These are phyloP conservation scores for Sebastes taczanowskii DNA, from an alignment of 2,797 vertebrate species.

Conservation along the genomic window DNA sequence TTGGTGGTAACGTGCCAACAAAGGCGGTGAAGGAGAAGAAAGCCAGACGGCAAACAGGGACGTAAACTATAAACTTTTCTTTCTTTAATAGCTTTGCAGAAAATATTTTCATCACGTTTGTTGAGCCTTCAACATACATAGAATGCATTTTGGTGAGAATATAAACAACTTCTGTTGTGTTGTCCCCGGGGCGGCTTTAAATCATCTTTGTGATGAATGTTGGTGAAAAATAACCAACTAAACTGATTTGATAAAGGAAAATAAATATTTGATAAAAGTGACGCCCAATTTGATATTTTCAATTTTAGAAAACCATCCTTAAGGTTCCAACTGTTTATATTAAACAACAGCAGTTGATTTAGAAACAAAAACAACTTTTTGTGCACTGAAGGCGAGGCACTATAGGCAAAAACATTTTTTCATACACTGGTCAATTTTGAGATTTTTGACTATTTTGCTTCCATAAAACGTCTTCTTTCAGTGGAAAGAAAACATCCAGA, in stretches of 20 bases:
- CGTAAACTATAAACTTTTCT: background rate
- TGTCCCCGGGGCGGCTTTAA: too few species aligned
- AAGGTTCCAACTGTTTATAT: background rate
- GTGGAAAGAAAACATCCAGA: accelerated
- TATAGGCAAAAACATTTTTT: too few species aligned
- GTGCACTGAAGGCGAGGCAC: too few species aligned
- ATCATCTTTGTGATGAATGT: background rate
- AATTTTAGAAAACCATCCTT: background rate
- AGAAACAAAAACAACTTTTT: too few species aligned
- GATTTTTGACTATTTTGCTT: too few species aligned
- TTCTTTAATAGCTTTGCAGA: too few species aligned
- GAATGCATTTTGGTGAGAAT: background rate
- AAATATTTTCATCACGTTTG: background rate
- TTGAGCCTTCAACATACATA: background rate
- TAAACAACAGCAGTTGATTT: background rate
- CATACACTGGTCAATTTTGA: too few species aligned
- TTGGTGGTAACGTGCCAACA: background rate
- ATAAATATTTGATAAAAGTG: too few species aligned
- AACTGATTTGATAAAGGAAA: too few species aligned
- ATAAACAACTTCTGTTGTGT: background rate
- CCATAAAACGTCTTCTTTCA: too few species aligned
- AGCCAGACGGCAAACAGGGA: background rate
- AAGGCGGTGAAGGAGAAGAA: background rate
- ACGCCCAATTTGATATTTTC: background rate
- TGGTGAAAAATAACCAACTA: background rate